Evolutionary conservation across 1,140 invertebrate genomes (phyloP).

Genomic region (Lanistes nyassanus): DNA sequence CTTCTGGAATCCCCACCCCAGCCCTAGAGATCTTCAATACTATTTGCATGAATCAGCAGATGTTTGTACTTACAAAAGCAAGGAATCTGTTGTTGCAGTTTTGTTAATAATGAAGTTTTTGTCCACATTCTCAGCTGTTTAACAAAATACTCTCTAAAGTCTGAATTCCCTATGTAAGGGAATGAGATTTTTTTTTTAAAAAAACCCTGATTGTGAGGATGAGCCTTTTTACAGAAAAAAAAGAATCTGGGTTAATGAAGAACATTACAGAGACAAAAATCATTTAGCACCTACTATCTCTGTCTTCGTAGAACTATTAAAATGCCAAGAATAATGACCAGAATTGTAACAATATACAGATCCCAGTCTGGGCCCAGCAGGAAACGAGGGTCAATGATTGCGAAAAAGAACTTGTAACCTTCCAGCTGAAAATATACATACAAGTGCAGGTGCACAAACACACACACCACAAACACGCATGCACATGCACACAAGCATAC

Average conservation of each 20-base stretch:
- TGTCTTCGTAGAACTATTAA: slow-evolving; percentile 67
- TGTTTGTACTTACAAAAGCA: too few species aligned
- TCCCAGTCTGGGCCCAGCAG: slow-evolving; percentile 91
- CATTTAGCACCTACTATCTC: slow-evolving; percentile 22
- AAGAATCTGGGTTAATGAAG: neutral
- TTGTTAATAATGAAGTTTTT: neutral
- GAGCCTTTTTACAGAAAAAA: neutral
- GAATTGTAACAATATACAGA: slow-evolving; percentile 86
- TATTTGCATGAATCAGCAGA: too few species aligned
- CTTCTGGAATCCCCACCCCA: too few species aligned
- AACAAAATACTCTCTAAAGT: too few species aligned
- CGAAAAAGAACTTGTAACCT: slow-evolving; percentile 71
- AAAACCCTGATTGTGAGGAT: neutral
- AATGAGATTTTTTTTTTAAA: neutral
- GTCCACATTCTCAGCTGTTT: too few species aligned
- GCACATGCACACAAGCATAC: neutral
- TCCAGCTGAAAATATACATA: slow-evolving; percentile 71
- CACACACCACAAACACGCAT: neutral
- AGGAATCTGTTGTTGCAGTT: neutral
- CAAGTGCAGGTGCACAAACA: slow-evolving; percentile 16
- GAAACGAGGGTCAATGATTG: slow-evolving; percentile 73
- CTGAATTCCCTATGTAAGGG: too few species aligned
- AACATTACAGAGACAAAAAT: neutral
- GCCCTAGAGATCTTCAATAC: too few species aligned
- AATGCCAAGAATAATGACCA: slow-evolving; percentile 84